A percentile compares a stretch with the other conserved stretches of the same genome.
Conservation (phyloP, 2,888 invertebrate species). For the Syrista parreyssii region DNA sequence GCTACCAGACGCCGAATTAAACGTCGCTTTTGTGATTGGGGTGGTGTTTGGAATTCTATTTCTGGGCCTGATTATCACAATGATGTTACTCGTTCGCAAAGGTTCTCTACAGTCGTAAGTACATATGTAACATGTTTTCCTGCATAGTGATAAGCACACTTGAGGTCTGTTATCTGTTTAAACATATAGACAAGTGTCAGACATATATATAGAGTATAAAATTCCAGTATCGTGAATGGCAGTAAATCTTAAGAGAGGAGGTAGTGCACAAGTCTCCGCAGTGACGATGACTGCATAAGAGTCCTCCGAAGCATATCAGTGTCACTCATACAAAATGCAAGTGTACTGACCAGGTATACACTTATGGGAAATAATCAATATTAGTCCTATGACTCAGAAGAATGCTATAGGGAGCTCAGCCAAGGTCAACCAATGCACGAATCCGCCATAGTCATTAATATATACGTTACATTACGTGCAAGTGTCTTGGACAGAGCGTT, state of each 20-base stretch:
- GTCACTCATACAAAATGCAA: conserved; percentile 9
- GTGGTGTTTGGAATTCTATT: conserved; percentile 57
- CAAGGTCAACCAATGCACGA: conserved; percentile 35
- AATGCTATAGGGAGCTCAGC: conserved; percentile 36
- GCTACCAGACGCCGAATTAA: conserved; percentile 54
- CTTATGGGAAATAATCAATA: conserved; percentile 54
- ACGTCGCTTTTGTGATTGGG: conserved; percentile 51
- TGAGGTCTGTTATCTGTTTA: not conserved
- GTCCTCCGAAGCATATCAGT: not conserved
- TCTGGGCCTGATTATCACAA: conserved; percentile 52
- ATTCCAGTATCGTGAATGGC: not conserved
- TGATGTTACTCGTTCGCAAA: conserved; percentile 56
- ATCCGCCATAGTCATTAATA: conserved; percentile 32
- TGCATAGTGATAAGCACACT: not conserved
- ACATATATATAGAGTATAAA: not conserved
- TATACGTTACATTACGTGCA: conserved; percentile 24
- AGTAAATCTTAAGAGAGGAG: not conserved
- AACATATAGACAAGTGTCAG: not conserved
- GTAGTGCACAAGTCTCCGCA: not conserved
- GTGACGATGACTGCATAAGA: not conserved
- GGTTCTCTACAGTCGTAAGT: conserved; percentile 57
- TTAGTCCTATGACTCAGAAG: conserved; percentile 48
- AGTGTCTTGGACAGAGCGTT: conserved; percentile 24
- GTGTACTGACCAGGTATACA: conserved; percentile 20
- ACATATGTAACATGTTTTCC: conserved; percentile 1